Evolutionary conservation across 1,140 invertebrate genomes (phyloP).

Genomic region (Eueides isabella): DNA sequence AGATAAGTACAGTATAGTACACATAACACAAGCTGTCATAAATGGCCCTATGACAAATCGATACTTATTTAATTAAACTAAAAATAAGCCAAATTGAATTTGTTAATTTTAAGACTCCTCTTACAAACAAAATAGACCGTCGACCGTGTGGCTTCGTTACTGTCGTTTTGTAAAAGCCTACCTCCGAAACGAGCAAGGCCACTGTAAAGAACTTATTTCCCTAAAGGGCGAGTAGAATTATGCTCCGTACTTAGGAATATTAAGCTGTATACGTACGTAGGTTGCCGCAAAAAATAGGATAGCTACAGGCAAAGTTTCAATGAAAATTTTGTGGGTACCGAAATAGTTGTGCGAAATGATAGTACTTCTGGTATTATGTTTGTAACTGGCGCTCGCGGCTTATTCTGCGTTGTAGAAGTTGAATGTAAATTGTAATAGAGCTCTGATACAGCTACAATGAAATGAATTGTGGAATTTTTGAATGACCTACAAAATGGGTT

Average conservation of each 20-base stretch:
- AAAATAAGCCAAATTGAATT: slow-evolving; percentile 38
- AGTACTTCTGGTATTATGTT: slow-evolving; percentile 43
- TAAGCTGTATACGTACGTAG: slow-evolving; percentile 51
- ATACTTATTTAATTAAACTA: neutral
- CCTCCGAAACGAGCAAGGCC: slow-evolving; percentile 42
- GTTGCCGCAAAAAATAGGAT: slow-evolving; percentile 35
- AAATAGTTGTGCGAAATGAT: slow-evolving; percentile 46
- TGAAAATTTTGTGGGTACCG: slow-evolving; percentile 44
- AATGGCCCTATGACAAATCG: neutral
- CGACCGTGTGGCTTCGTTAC: slow-evolving; percentile 40
- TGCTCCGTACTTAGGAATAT: slow-evolving; percentile 54
- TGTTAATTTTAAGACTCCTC: slow-evolving; percentile 41
- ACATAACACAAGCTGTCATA: neutral
- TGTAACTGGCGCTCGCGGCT: slow-evolving; percentile 38
- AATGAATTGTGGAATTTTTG: slow-evolving; percentile 11
- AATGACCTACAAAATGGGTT: neutral
- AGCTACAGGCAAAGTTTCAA: slow-evolving; percentile 39
- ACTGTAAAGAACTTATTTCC: slow-evolving; percentile 52
- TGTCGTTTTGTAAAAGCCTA: slow-evolving; percentile 40
- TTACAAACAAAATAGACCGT: slow-evolving; percentile 35
- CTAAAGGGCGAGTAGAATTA: slow-evolving; percentile 48
- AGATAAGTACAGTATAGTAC: neutral
- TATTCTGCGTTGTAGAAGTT: slow-evolving; percentile 30
- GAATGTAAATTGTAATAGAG: slow-evolving; percentile 40
- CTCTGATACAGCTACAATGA: slow-evolving; percentile 27